Conservation (phyloP, 2,888 invertebrate genomes). For the Masnerella sp. region DNA sequence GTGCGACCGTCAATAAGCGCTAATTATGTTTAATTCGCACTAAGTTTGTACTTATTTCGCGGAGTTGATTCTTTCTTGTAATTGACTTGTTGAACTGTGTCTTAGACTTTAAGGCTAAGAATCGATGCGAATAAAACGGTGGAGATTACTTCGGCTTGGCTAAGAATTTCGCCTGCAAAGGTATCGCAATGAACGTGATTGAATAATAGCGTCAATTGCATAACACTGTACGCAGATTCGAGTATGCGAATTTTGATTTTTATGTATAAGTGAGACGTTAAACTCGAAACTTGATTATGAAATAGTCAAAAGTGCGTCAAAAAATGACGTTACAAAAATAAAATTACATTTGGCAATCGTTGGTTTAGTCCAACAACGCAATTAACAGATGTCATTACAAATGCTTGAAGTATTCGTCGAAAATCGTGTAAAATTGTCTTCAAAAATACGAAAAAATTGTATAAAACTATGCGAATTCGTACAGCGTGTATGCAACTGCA, state of each 20-base stretch:
- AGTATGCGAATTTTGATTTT: constrained; percentile 23
- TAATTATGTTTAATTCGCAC: constrained; percentile 46
- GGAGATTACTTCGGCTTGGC: constrained; percentile 66
- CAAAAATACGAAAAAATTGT: constrained; percentile 37
- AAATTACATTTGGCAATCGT: constrained; percentile 11
- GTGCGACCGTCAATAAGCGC: constrained; percentile 37
- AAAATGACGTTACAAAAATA: constrained; percentile 27
- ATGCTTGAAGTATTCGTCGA: constrained; percentile 8
- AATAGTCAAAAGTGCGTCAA: constrained; percentile 14
- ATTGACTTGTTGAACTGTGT: constrained; percentile 61
- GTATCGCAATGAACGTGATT: constrained; percentile 29
- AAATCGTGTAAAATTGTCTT: constrained; percentile 33
- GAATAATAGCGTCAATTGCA: neutral
- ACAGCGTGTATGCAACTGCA: constrained; percentile 2
- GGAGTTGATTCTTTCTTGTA: constrained; percentile 58
- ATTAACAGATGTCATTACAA: constrained; percentile 11
- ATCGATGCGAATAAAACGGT: constrained; percentile 63
- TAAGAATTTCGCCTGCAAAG: constrained; percentile 31
- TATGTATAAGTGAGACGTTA: constrained; percentile 2
- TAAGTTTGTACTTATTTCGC: constrained; percentile 59
- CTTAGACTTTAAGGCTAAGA: constrained; percentile 58
- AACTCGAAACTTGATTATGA: neutral
- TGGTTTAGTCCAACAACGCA: neutral
- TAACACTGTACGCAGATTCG: constrained; percentile 17
- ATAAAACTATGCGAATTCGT: constrained; percentile 33